Evolutionary conservation across 2,113 vertebrate species (phyloP).

Genomic region (Hucho hucho): DNA sequence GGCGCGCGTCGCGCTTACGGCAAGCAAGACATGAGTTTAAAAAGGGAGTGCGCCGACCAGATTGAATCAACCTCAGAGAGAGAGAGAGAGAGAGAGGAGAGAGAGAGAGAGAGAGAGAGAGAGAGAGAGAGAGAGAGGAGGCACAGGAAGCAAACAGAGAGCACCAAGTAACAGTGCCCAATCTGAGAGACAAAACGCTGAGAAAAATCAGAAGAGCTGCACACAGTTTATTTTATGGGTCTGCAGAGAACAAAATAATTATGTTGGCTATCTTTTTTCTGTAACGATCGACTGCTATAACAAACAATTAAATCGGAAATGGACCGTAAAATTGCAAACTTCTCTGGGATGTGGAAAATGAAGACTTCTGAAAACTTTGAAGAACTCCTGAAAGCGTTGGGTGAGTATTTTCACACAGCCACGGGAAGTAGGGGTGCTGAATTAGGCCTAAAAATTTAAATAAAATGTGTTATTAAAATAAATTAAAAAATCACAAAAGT

Average conservation of each 20-base stretch:
- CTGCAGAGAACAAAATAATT: slow-evolving; percentile 15
- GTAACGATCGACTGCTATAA: background rate
- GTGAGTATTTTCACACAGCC: slow-evolving; percentile 65
- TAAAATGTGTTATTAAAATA: background rate
- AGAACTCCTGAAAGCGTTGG: slow-evolving; percentile 84
- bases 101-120: background rate
- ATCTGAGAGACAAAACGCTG: background rate
- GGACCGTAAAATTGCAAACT: slow-evolving; percentile 76
- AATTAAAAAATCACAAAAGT: background rate
- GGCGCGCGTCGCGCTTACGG: background rate
- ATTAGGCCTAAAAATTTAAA: background rate
- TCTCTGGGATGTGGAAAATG: slow-evolving; percentile 90
- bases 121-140: background rate
- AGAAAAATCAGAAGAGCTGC: slow-evolving; percentile 39
- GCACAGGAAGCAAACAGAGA: background rate
- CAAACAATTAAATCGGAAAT: slow-evolving; percentile 24
- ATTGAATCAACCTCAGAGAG: background rate
- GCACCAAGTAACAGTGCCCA: background rate
- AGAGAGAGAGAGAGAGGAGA: background rate
- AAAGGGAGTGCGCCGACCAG: background rate
- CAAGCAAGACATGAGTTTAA: background rate
- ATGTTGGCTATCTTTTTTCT: background rate
- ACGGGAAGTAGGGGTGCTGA: background rate
- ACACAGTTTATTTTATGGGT: slow-evolving; percentile 27
- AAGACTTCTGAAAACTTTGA: slow-evolving; percentile 90